Percentiles rank a stretch among this genome's conserved stretches.
These are phyloP conservation scores for Myotis brandtii DNA, from an alignment of 2,113 vertebrate genomes.

Conservation along the genomic window DNA sequence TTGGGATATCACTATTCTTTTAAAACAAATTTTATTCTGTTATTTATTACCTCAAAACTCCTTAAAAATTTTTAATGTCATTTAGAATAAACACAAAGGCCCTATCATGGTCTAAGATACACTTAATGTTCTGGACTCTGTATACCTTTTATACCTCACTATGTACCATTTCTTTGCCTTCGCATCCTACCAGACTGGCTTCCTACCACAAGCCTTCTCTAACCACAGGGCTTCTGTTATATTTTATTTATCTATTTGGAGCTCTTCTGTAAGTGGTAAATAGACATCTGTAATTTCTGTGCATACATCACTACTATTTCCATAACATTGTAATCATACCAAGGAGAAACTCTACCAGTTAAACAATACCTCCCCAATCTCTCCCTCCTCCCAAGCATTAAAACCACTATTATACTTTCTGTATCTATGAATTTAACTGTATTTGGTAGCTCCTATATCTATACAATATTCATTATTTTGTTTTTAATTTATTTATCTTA, in stretches of 20 bases:
- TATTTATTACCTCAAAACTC: background rate
- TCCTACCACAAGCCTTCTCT: background rate
- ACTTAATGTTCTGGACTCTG: too few species aligned
- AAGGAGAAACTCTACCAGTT: background rate
- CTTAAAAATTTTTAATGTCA: background rate
- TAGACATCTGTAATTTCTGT: background rate
- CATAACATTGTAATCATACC: background rate
- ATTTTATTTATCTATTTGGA: background rate
- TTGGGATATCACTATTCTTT: background rate
- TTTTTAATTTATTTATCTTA: background rate
- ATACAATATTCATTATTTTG: background rate
- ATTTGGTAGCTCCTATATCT: background rate
- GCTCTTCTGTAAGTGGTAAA: background rate
- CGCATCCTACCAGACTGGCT: background rate
- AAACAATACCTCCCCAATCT: background rate
- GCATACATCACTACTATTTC: background rate
- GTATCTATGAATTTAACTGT: background rate
- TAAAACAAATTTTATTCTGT: background rate
- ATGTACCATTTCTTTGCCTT: accelerated
- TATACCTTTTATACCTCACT: accelerated
- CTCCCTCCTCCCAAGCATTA: background rate
- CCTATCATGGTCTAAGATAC: too few species aligned
- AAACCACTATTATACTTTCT: background rate
- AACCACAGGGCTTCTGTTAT: background rate
- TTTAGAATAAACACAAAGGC: background rate